These are phyloP conservation scores for Cataglyphis rosenhaueri DNA, from an alignment of 2,888 invertebrate genomes.

Conservation along the genomic window DNA sequence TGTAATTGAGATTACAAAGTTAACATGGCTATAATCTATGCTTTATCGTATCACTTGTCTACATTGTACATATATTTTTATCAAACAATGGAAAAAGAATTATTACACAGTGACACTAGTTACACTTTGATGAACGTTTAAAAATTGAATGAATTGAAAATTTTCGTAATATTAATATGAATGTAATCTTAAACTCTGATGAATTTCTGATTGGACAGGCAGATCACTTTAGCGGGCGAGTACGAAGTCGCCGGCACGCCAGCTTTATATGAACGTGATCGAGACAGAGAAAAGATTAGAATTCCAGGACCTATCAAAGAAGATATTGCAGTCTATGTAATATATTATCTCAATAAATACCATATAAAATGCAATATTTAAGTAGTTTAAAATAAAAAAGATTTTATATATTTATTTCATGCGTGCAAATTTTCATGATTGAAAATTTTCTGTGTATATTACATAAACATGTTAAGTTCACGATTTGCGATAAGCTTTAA, in stretches of 20 bases:
- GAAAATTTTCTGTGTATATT: not conserved
- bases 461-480: not conserved
- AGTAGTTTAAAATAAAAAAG: not conserved
- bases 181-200: slow-evolving; percentile 17
- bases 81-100: not conserved
- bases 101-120: not conserved
- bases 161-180: not conserved
- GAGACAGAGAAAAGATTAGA: slow-evolving; percentile 87
- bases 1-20: not conserved
- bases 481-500: not conserved
- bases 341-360: slow-evolving; percentile 60
- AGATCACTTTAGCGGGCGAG: slow-evolving; percentile 85
- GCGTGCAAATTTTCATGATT: not conserved
- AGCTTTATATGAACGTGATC: slow-evolving; percentile 86
- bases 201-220: slow-evolving; percentile 73
- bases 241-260: slow-evolving; percentile 86
- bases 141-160: not conserved
- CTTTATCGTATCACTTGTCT: not conserved
- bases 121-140: not conserved
- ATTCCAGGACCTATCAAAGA: slow-evolving; percentile 89
- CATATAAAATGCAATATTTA: not conserved
- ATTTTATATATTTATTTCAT: not conserved
- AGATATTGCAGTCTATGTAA: slow-evolving; percentile 88
- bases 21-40: not conserved
- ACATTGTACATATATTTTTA: slow-evolving; percentile 16